Conservation (phyloP, 2,888 invertebrate species). For the Sepioteuthis lessoniana region DNA sequence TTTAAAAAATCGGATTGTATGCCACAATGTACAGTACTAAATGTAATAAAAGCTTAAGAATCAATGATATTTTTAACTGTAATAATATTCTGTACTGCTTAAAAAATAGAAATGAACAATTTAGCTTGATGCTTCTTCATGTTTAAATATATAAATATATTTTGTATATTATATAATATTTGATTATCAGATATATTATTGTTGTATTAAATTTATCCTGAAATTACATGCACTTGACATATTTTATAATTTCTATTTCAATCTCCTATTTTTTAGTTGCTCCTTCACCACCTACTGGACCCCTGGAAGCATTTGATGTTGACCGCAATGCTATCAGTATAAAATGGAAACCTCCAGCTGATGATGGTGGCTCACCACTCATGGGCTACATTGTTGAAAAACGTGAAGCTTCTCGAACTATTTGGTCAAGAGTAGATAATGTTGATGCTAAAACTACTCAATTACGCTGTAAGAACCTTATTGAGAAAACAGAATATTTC, state of each 20-base stretch:
- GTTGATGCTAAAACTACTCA: slow-evolving; percentile 50
- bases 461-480: slow-evolving; percentile 53
- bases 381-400: slow-evolving; percentile 59
- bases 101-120: background rate
- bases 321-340: slow-evolving; percentile 55
- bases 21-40: too few species aligned
- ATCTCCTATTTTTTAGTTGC: slow-evolving; percentile 52
- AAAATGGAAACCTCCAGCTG: slow-evolving; percentile 57
- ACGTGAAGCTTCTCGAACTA: slow-evolving; percentile 50
- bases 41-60: background rate
- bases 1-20: too few species aligned
- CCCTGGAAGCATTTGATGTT: slow-evolving; percentile 57
- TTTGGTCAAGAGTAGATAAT: slow-evolving; percentile 52
- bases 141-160: background rate
- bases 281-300: slow-evolving; percentile 58
- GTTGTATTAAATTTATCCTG: background rate
- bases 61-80: background rate
- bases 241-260: background rate
- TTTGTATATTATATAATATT: background rate
- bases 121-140: background rate
- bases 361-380: slow-evolving; percentile 61
- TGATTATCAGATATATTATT: background rate
- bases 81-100: background rate
- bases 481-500: slow-evolving; percentile 61
- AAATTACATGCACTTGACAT: background rate